A percentile compares a stretch with the other conserved stretches of the same genome.
phyloP scores from a whole-genome alignment of 2,113 vertebrate species.

The Capreolus pygargus region DNA sequence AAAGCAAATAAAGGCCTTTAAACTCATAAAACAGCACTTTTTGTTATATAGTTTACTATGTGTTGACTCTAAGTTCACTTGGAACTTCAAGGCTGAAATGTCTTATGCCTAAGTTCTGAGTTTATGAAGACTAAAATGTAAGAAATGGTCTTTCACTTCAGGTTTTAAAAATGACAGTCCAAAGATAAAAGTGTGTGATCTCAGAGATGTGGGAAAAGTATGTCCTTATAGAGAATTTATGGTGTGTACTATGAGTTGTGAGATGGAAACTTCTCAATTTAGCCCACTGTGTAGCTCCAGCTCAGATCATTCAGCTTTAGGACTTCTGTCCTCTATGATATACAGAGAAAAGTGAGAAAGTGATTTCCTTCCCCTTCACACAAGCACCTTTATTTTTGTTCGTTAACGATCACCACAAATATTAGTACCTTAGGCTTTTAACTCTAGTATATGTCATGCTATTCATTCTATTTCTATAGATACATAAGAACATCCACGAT shows the following conservation, averaged over 20 bases:
- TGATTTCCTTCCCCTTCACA: background rate
- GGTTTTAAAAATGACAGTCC: slow-evolving; percentile 58
- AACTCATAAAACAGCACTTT: slow-evolving; percentile 43
- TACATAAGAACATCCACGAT: background rate
- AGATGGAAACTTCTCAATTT: background rate
- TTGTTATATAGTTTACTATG: background rate
- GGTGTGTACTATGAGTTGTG: background rate
- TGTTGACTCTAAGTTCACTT: slow-evolving; percentile 25
- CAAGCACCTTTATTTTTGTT: background rate
- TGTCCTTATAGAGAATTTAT: slow-evolving; percentile 51
- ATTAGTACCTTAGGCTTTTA: background rate
- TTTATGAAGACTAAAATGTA: slow-evolving; percentile 53
- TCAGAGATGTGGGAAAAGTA: background rate
- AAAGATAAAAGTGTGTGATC: slow-evolving; percentile 50
- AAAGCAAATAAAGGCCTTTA: slow-evolving; percentile 31
- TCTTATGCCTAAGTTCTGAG: background rate
- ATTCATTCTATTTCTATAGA: background rate
- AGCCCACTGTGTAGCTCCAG: background rate
- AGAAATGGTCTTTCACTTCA: slow-evolving; percentile 59
- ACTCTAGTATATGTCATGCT: background rate
- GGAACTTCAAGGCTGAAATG: slow-evolving; percentile 40
- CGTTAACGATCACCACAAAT: background rate
- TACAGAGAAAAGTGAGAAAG: background rate
- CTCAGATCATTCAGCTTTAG: background rate
- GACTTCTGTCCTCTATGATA: background rate